A percentile compares a stretch with the other conserved stretches of the same genome.
These are phyloP conservation scores for Anthoscopus minutus DNA, from an alignment of 2,113 vertebrate genomes.

Conservation along the genomic window DNA sequence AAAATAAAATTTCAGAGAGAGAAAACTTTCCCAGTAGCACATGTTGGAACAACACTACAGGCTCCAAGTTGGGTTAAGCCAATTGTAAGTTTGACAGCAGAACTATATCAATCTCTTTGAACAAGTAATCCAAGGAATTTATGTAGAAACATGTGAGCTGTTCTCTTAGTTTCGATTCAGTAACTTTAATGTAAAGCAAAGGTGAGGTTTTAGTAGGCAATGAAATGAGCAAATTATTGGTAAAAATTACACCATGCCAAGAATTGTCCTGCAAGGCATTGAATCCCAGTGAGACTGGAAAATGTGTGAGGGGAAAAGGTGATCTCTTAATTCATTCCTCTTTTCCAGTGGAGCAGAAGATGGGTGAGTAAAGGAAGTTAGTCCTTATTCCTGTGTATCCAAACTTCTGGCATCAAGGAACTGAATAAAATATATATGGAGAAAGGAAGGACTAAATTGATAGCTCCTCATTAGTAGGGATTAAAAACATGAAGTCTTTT, in stretches of 20 bases:
- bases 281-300: neutral
- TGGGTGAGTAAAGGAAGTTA: neutral
- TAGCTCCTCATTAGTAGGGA: neutral
- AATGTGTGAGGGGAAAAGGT: neutral
- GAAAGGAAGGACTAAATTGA: neutral
- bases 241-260: neutral
- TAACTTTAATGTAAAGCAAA: neutral
- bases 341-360: neutral
- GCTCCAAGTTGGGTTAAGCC: constrained; percentile 9
- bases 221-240: neutral
- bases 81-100: constrained; percentile 1
- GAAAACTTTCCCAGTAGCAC: constrained; percentile 1
- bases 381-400: neutral
- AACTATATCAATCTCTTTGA: constrained; percentile 9
- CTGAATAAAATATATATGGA: neutral
- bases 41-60: neutral
- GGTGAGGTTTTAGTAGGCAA: neutral
- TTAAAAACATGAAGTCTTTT: neutral
- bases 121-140: neutral
- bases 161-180: neutral
- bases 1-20: constrained; percentile 10
- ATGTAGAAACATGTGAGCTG: neutral
- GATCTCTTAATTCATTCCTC: neutral
- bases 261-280: neutral
- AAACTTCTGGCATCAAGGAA: neutral